Percentiles rank a stretch among this genome's conserved stretches.
Conservation (phyloP, 2,113 vertebrate genomes). For the Notiomystis cincta region DNA sequence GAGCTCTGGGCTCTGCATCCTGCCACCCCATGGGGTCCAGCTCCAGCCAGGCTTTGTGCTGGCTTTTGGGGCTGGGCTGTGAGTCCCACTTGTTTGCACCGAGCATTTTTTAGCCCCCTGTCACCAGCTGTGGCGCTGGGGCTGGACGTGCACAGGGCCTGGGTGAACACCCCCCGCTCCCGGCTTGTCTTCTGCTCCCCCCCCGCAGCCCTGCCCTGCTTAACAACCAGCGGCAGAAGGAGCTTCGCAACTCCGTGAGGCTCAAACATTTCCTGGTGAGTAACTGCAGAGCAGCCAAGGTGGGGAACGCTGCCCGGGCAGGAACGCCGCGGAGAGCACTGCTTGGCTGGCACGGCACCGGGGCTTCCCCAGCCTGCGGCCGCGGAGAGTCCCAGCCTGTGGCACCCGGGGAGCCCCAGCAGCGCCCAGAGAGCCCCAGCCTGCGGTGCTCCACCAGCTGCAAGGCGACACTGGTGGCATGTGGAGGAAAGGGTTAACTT, state of each 20-base stretch:
- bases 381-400: not conserved
- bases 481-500: not conserved
- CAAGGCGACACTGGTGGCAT: accelerated
- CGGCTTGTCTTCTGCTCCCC: not conserved
- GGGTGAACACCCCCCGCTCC: not conserved
- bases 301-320: not conserved
- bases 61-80: not conserved
- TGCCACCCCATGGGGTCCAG: not conserved
- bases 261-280: not conserved
- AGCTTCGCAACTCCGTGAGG: not conserved
- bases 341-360: not conserved
- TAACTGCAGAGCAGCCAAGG: not conserved
- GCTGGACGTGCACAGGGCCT: not conserved
- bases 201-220: not conserved
- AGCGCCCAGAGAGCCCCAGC: not conserved
- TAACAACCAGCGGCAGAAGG: not conserved
- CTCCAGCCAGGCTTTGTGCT: not conserved
- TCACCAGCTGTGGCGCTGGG: not conserved
- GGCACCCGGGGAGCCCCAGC: not conserved
- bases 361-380: not conserved
- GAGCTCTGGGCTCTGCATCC: not conserved
- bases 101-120: not conserved
- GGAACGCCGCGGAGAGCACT: accelerated
- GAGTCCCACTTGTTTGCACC: not conserved
- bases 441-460: not conserved